Base-by-base conservation (phyloP, 2,797 vertebrate genomes). In the Acanthurus leucopareius region DNA sequence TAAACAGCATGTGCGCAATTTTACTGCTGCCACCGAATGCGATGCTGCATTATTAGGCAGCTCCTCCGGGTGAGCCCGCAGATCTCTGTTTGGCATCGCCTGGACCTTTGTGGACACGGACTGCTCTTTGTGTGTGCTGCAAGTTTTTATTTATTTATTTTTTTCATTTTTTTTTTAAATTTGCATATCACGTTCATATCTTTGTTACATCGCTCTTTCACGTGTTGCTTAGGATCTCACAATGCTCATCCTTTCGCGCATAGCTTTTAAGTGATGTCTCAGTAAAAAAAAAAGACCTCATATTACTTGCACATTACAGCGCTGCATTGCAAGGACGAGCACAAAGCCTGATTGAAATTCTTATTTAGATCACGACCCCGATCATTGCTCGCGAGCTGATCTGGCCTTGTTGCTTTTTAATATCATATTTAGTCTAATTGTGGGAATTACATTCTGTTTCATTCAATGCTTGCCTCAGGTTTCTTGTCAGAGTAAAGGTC, bases 81-180 rank as follows among this genome's bases (percentile, higher is more conserved):
- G 53, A 72, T 62, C 71, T 75, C 53, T 58, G 63, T 77, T 52
- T 77, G 79, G 80, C 84, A 81, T 63, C 79, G 87, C 79, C 79
- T 87, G 88, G 84, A 90, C 85, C 81, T 67, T 58, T 69, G 58
- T 70, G 77, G 73, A 79, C 80, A 75, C 17, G 81, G 79, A 64
- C 59, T 65, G 87, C 58, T 86, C 92, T 93, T 92, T 94, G 92
- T 93, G 86, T 93, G 89, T 93, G 83, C 76, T 86, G 68, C 79
- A 87, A 91, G 86, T 91, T 88, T 79, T 15, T 28, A 25, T 25
- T 25, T 25, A 25, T 54, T 56, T 74, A 72, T 73, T 44, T 17
- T 35, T 57, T 10, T 16, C 25, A 25, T 25, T 25, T 25, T 25
- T 25, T 25, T 25, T 25, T 2, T 2, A 25, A 5, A 19, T 57